These are phyloP conservation scores for Trinectes maculatus DNA, from an alignment of 2,113 vertebrate species.

Conservation along the genomic window DNA sequence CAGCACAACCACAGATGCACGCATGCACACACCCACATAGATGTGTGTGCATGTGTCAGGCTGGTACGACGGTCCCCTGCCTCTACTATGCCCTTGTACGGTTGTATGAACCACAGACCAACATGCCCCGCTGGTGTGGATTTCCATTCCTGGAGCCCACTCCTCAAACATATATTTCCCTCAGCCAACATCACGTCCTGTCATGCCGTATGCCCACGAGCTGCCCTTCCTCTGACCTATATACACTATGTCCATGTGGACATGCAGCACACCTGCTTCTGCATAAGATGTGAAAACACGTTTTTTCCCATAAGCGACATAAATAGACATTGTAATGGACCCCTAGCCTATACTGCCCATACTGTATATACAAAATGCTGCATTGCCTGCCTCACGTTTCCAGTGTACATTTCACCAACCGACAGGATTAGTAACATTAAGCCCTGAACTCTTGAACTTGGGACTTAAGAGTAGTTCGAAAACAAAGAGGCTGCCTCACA, in stretches of 20 bases:
- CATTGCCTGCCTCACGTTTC: conserved; percentile 64
- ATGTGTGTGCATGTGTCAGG: conserved; percentile 57
- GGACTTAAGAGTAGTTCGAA: conserved; percentile 38
- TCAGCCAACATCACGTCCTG: conserved; percentile 44
- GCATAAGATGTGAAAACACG: conserved; percentile 35
- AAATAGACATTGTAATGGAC: conserved; percentile 43
- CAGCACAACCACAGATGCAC: conserved; percentile 48
- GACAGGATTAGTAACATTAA: conserved; percentile 75
- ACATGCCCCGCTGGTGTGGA: conserved; percentile 54
- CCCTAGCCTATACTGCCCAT: conserved; percentile 6
- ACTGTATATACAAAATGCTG: conserved; percentile 30
- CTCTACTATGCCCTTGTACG: conserved; percentile 77
- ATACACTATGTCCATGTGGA: conserved; percentile 33
- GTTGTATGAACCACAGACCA: conserved; percentile 72
- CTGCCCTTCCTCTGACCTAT: conserved; percentile 12
- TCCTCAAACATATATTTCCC: conserved; percentile 57
- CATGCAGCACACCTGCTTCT: conserved; percentile 41
- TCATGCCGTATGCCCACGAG: conserved; percentile 19
- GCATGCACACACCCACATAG: conserved; percentile 43
- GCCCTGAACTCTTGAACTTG: conserved; percentile 66
- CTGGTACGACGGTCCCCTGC: conserved; percentile 59
- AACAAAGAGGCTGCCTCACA: conserved; percentile 17
- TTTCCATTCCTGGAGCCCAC: conserved; percentile 69
- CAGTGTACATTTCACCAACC: conserved; percentile 69
- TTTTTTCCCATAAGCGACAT: conserved; percentile 33